These are phyloP conservation scores for Gila orcuttii DNA, from an alignment of 2,113 vertebrate genomes.

Conservation along the genomic window DNA sequence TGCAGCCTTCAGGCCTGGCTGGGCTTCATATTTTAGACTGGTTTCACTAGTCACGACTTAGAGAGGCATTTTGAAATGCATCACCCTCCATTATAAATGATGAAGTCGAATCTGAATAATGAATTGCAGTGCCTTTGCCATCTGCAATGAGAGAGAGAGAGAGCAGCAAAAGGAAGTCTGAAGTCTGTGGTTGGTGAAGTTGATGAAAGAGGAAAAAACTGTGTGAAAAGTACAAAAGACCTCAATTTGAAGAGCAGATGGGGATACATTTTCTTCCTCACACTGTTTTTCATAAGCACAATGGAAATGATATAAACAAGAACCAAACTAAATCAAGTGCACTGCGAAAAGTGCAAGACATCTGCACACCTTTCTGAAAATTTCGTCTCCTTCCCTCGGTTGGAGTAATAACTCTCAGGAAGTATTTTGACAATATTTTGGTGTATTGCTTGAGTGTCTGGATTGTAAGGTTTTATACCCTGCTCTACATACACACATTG, in stretches of 20 bases:
- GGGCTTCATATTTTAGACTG: constrained; percentile 41
- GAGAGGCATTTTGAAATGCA: constrained; percentile 35
- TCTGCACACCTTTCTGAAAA: constrained; percentile 6
- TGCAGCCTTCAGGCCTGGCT: constrained; percentile 10
- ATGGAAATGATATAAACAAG: constrained; percentile 14
- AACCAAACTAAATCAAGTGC: constrained; percentile 27
- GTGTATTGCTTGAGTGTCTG: background rate
- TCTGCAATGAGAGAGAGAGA: background rate
- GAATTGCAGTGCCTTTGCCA: constrained; percentile 31
- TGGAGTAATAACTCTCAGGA: constrained; percentile 15
- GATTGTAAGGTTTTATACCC: background rate
- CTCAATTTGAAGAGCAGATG: constrained; percentile 30
- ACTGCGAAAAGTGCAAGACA: constrained; percentile 18
- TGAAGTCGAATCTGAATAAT: constrained; percentile 40
- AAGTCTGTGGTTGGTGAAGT: constrained; percentile 21
- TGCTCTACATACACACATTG: background rate
- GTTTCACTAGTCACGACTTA: constrained; percentile 39
- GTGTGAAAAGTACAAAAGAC: constrained; percentile 23
- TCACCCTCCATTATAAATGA: constrained; percentile 43
- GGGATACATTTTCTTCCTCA: constrained; percentile 14
- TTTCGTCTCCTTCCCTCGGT: background rate
- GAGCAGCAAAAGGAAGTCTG: constrained; percentile 13
- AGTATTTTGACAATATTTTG: background rate
- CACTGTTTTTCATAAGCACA: constrained; percentile 30
- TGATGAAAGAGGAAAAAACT: constrained; percentile 28